Base-by-base conservation (phyloP, 2,797 vertebrate species). In the Macroramphosus scolopax region DNA sequence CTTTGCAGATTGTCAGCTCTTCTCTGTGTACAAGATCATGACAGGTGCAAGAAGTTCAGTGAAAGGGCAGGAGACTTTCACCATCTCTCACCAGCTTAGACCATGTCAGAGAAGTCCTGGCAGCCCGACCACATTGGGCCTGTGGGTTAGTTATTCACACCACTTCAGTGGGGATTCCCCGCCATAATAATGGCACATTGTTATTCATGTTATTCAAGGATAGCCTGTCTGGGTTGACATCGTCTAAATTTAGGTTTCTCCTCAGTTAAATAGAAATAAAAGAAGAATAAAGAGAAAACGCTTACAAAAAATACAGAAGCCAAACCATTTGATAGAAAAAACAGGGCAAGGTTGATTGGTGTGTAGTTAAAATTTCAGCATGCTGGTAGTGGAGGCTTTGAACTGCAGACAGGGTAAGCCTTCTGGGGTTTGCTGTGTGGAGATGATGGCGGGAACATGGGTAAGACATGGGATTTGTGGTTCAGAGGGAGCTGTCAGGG, bases 381-480 rank as follows among this genome's bases (percentile, higher is more conserved):
- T 63, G 38, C 74, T 77, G 63, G 78, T 51, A 14, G 64, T 48
- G 59, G 63, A 41, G 34, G 28, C 74, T 87, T 89, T 90, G 72
- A 87, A 83, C 80, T 77, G 68, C 77, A 68, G 51, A 71, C 77
- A 58, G 71, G 43, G 60, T 78, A 74, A 80, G 57, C 78, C 58
- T 54, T 73, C 61, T 68, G 69, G 80, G 81, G 75, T 81, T 84
- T 81, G 75, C 80, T 63, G 66, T 65, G 77, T 65, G 78, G 80
- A 66, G 80, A 86, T 75, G 86, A 86, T 83, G 82, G 85, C 73
- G 83, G 81, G 75, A 88, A 82, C 82, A 83, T 82, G 85, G 77
- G 77, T 85, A 83, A 84, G 83, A 85, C 84, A 80, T 82, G 74
- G 85, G 85, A 82, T 88, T 88, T 89, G 89, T 80, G 89, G 88